Percentiles rank a stretch among this genome's conserved stretches.
Conservation (phyloP, 2,113 vertebrate genomes). For the Indri indri region DNA sequence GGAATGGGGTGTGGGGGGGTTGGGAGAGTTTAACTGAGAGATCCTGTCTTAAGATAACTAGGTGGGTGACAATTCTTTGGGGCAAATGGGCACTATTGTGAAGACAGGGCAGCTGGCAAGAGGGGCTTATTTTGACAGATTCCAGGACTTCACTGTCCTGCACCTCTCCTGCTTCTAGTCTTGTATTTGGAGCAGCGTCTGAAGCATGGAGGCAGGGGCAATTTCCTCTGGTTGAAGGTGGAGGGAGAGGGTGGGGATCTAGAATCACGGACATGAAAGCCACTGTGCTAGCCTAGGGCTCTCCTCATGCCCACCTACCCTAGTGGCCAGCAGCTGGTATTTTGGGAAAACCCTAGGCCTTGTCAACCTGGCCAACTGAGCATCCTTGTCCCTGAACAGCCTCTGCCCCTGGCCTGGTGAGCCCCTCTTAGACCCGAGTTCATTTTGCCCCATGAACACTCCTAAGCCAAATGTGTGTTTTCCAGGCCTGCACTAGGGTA, state of each 20-base stretch:
- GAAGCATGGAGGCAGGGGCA: neutral
- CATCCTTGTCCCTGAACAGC: neutral
- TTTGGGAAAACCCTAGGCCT: neutral
- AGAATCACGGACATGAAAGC: neutral
- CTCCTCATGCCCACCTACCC: fast-evolving
- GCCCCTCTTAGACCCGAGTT: neutral
- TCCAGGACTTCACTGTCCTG: neutral
- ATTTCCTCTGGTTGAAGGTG: neutral
- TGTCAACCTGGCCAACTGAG: neutral
- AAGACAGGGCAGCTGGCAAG: neutral
- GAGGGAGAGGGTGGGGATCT: neutral
- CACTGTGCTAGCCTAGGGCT: neutral
- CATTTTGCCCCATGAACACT: neutral
- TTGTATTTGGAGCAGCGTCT: neutral
- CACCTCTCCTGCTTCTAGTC: neutral
- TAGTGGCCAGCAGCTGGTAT: neutral
- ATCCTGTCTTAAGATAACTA: neutral
- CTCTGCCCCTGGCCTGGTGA: neutral
- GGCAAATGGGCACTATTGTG: neutral
- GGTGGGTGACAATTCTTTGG: neutral
- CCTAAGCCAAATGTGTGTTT: neutral
- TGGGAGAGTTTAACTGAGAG: neutral
- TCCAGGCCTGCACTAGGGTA: neutral
- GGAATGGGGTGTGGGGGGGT: neutral
- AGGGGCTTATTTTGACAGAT: neutral